Evolutionary conservation across 2,113 vertebrate genomes (phyloP).

Genomic region (Melanotaenia duboulayi): DNA sequence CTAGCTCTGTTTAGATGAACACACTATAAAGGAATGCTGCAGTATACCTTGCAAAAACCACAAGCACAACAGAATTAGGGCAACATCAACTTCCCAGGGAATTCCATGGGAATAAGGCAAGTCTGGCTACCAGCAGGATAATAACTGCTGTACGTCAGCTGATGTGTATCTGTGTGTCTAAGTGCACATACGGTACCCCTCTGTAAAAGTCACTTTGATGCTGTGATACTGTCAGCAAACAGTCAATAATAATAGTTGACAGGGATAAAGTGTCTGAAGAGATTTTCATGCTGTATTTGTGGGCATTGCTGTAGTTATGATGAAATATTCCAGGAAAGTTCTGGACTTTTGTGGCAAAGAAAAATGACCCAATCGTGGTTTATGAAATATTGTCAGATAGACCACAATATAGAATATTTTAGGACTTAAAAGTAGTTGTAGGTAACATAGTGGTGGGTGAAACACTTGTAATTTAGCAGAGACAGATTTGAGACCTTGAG

Average conservation of each 20-base stretch:
- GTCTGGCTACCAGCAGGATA: constrained; percentile 54
- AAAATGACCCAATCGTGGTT: not conserved
- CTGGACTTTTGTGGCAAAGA: not conserved
- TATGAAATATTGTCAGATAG: too few species aligned
- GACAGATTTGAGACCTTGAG: not conserved
- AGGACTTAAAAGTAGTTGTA: not conserved
- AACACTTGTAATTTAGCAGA: not conserved
- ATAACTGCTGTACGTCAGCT: constrained; percentile 39
- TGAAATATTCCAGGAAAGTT: not conserved
- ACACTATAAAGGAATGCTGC: constrained; percentile 79
- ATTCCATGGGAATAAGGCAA: constrained; percentile 64
- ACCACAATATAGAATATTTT: too few species aligned
- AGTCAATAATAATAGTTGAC: constrained; percentile 51
- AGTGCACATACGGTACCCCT: constrained; percentile 1
- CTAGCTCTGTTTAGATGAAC: constrained; percentile 85
- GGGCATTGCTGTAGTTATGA: not conserved
- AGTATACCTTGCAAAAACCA: constrained; percentile 76
- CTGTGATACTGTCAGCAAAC: constrained; percentile 34
- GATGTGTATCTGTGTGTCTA: constrained; percentile 43
- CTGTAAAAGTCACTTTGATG: constrained; percentile 55
- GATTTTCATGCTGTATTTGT: constrained; percentile 41
- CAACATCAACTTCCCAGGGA: constrained; percentile 59
- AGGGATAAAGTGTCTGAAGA: constrained; percentile 28
- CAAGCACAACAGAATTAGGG: constrained; percentile 77
- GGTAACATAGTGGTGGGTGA: not conserved